phyloP scores from a whole-genome alignment of 2,113 vertebrate species.

The Archocentrus centrarchus region DNA sequence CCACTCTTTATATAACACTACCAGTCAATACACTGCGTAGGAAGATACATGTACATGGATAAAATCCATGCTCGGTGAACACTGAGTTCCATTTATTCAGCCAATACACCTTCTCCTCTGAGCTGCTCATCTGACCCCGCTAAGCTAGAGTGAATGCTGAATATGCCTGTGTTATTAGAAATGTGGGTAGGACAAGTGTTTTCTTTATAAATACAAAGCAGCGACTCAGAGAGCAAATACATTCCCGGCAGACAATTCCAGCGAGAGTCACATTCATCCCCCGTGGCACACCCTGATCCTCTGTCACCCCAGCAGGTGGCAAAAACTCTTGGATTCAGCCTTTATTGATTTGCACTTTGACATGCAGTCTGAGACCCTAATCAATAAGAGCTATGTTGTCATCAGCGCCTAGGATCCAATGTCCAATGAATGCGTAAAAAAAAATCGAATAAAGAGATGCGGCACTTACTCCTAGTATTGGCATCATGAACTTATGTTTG shows the following conservation, averaged over 20 bases:
- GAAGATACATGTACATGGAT: constrained; percentile 8
- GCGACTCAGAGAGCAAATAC: background rate
- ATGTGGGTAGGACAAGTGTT: background rate
- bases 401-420: background rate
- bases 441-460: background rate
- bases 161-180: too few species aligned
- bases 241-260: background rate
- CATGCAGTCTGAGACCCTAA: constrained; percentile 30
- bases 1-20: constrained; percentile 19
- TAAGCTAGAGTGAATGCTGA: background rate
- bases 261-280: background rate
- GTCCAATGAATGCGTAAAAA: background rate
- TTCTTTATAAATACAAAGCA: constrained; percentile 1
- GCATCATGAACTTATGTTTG: background rate
- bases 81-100: constrained; percentile 4
- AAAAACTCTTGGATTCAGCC: constrained; percentile 7
- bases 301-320: background rate
- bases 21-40: constrained; percentile 18
- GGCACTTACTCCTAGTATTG: background rate
- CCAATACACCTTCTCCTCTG: background rate
- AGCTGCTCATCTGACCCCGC: background rate
- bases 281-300: background rate
- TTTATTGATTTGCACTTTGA: constrained; percentile 47
- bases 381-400: constrained; percentile 36
- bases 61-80: background rate